phyloP scores from a whole-genome alignment of 1,140 invertebrate species.

The Apis florea region DNA sequence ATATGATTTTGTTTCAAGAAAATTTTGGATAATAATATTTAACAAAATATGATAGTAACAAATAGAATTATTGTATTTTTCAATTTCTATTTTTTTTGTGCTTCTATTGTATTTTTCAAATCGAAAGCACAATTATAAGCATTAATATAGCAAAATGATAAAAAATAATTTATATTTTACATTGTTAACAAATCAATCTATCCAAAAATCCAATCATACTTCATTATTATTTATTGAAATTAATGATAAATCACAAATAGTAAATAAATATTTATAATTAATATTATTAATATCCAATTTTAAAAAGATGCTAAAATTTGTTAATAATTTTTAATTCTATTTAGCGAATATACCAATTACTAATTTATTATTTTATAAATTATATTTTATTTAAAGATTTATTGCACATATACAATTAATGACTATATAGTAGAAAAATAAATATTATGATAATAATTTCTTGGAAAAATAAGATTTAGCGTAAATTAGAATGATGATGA shows the following conservation, averaged over 20 bases:
- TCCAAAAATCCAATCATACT: not conserved
- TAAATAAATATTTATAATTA: too few relatives aligned
- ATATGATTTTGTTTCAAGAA: not conserved
- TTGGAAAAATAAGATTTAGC: not conserved
- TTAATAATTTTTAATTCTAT: not conserved
- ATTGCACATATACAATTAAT: not conserved
- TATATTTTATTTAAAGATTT: not conserved
- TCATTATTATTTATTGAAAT: not conserved
- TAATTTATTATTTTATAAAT: slow-evolving; percentile 11
- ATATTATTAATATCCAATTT: slow-evolving; percentile 12
- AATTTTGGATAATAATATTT: too few relatives aligned
- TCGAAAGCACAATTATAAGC: not conserved
- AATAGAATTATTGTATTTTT: too few relatives aligned
- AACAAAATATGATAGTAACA: too few relatives aligned
- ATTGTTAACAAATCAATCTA: slow-evolving; percentile 4
- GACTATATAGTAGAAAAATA: too few relatives aligned
- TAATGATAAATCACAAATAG: not conserved
- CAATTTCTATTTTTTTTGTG: too few relatives aligned
- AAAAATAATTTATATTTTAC: not conserved
- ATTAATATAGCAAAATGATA: not conserved
- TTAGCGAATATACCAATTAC: too few relatives aligned
- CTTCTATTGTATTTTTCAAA: too few relatives aligned
- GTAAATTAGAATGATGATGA: not conserved
- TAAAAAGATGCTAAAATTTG: too few relatives aligned
- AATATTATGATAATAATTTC: slow-evolving; percentile 6